Percentiles rank a stretch among this genome's conserved stretches.
Evolutionary conservation across 2,888 invertebrate genomes (phyloP).

Genomic region (Drosophila ustulata): DNA sequence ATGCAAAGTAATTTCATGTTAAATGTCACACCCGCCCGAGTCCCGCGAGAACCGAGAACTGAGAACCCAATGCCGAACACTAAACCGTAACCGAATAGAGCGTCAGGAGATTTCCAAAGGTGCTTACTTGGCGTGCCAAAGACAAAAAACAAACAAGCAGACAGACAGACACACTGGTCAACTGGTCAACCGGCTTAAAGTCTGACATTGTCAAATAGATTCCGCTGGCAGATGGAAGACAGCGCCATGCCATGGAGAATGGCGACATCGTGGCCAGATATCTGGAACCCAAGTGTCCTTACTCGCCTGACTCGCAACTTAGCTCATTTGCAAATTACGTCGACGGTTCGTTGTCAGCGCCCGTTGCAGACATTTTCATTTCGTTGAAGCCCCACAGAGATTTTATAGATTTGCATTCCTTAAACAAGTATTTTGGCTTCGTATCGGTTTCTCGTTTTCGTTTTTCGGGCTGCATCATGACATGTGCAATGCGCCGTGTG

Average conservation of each 20-base stretch:
- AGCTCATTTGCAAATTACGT: conserved; percentile 74
- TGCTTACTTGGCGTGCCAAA: conserved; percentile 56
- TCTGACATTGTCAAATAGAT: conserved; percentile 73
- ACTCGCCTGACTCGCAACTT: conserved; percentile 7
- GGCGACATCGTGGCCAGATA: conserved; percentile 63
- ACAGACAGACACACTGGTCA: neutral
- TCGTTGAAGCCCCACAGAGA: conserved; percentile 59
- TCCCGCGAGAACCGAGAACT: conserved; percentile 2
- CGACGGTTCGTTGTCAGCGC: conserved; percentile 68
- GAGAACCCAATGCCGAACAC: conserved; percentile 1
- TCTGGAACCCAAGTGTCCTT: conserved; percentile 30
- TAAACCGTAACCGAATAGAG: conserved; percentile 4
- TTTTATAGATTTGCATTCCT: conserved; percentile 75
- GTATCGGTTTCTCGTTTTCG: neutral
- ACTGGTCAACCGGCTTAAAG: neutral
- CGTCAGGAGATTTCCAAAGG: conserved; percentile 25
- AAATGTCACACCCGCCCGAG: conserved; percentile 75
- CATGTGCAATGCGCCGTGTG: conserved; percentile 53
- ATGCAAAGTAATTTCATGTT: conserved; percentile 84
- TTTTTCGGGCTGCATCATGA: conserved; percentile 36
- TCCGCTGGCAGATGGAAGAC: conserved; percentile 72
- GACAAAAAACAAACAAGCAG: conserved; percentile 72
- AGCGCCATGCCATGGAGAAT: conserved; percentile 62
- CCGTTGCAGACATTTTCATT: conserved; percentile 73
- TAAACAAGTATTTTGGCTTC: conserved; percentile 34